phyloP scores from a whole-genome alignment of 2,888 invertebrate species.

The Rhyacophila evoluta region DNA sequence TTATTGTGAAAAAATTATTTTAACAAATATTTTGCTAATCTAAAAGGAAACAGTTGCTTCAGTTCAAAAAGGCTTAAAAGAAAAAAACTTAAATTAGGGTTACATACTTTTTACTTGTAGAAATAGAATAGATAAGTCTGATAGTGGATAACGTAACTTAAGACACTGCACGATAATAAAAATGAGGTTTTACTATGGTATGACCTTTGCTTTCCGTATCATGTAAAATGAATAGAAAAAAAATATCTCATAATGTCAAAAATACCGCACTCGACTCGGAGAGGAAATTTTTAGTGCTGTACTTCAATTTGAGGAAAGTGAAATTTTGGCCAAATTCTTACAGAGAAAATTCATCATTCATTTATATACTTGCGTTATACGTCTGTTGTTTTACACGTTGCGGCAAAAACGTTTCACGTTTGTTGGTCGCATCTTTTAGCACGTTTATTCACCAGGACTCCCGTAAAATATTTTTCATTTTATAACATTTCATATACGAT shows the following conservation, averaged over 20 bases:
- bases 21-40: no score
- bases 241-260: neutral
- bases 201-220: neutral
- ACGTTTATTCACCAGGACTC: neutral
- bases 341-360: neutral
- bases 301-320: neutral
- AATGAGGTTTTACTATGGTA: no score
- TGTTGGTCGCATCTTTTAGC: neutral
- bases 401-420: constrained; percentile 18
- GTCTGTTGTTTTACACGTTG: constrained; percentile 11
- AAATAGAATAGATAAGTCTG: no score
- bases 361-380: neutral
- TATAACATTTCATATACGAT: constrained; percentile 3
- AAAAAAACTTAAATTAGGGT: no score
- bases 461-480: constrained; percentile 1
- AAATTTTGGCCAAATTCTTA: neutral
- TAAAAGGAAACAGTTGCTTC: no score
- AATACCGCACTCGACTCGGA: neutral
- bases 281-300: neutral
- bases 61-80: no score
- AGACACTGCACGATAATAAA: no score
- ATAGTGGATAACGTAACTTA: no score
- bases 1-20: no score
- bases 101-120: no score
- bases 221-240: neutral